These are phyloP conservation scores for Drusus annulatus DNA, from an alignment of 1,140 invertebrate genomes.

Conservation along the genomic window DNA sequence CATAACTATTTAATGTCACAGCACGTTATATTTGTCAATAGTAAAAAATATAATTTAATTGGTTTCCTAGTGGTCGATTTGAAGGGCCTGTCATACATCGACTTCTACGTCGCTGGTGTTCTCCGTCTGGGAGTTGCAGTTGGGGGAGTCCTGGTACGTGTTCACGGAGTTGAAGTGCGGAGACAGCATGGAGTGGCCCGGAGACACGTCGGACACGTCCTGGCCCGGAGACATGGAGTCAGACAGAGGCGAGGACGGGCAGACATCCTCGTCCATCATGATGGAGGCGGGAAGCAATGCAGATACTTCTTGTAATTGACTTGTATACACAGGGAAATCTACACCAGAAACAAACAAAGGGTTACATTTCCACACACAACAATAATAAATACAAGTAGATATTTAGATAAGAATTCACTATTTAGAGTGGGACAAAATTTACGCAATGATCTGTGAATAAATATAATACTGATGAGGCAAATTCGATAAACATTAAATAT, in stretches of 20 bases:
- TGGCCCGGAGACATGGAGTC: slow-evolving; percentile 46
- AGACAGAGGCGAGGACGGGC: slow-evolving; percentile 32
- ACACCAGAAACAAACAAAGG: background rate
- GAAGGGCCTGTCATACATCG: slow-evolving; percentile 67
- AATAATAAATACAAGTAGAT: too few relatives aligned
- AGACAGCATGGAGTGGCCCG: slow-evolving; percentile 62
- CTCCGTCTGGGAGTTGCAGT: slow-evolving; percentile 62
- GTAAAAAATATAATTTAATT: slow-evolving; percentile 24
- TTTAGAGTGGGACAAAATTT: too few relatives aligned
- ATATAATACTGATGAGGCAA: too few relatives aligned
- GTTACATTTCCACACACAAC: too few relatives aligned
- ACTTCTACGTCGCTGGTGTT: slow-evolving; percentile 66
- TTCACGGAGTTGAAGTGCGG: slow-evolving; percentile 62
- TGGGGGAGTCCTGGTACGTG: slow-evolving; percentile 61
- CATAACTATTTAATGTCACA: slow-evolving; percentile 37
- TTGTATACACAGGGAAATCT: slow-evolving; percentile 66
- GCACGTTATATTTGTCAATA: slow-evolving; percentile 29
- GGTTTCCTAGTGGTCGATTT: slow-evolving; percentile 50
- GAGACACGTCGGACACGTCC: slow-evolving; percentile 45
- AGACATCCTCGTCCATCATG: slow-evolving; percentile 68
- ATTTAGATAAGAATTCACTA: too few relatives aligned
- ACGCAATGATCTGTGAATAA: too few relatives aligned
- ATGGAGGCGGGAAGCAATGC: slow-evolving; percentile 67
- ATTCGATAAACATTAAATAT: too few relatives aligned
- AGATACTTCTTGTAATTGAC: slow-evolving; percentile 69